Evolutionary conservation across 2,888 invertebrate genomes (phyloP), one percentile per base, ranked within the genome.

Genomic region (Chrysodeixis includens): DNA sequence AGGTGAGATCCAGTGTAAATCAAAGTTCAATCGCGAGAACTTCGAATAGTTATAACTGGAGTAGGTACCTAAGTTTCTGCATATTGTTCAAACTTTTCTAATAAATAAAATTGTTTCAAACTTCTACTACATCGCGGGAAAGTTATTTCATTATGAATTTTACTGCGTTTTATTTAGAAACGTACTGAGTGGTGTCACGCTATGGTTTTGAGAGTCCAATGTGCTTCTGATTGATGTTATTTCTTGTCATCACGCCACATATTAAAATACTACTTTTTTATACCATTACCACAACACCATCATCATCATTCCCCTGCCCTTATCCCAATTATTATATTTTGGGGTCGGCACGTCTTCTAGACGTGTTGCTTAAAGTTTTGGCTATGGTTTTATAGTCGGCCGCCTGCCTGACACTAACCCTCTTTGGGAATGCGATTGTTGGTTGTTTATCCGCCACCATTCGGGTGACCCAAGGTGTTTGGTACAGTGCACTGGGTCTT

Each of bases 41-140:
- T 79, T 68, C 22, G 30, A 69, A 76, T 79, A 77, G 71, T 74
- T 74, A 56, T 69, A 76, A 79, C 68, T 74, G 75, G 40, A 64
- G 54, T 49, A 63, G 46, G 69, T 66, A 30, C 14, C 30, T 12
- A 69, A 71, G 53, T 82, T 68, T 66, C 30, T 66, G 70, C 63
- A 77, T 82, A 72, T 77, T 70, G 69, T 80, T 69, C 35, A 58
- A 76, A 83, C 70, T 81, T 76, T 76, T 65, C 67, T 72, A 78
- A 83, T 83, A 83, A 82, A 83, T 83, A 79, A 78, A 79, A 78
- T 72, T 64, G 68, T 74, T 82, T 55, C 61, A 56, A 77, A 79
- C 70, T 79, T 74, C 68, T 71, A 64, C 62, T 60, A 61, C 58
- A 60, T 52, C 61, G 44, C 63, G 69, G 67, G 70, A 74, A 83